Conservation (phyloP, 1,140 invertebrate genomes). For the Papilio xuthus region DNA sequence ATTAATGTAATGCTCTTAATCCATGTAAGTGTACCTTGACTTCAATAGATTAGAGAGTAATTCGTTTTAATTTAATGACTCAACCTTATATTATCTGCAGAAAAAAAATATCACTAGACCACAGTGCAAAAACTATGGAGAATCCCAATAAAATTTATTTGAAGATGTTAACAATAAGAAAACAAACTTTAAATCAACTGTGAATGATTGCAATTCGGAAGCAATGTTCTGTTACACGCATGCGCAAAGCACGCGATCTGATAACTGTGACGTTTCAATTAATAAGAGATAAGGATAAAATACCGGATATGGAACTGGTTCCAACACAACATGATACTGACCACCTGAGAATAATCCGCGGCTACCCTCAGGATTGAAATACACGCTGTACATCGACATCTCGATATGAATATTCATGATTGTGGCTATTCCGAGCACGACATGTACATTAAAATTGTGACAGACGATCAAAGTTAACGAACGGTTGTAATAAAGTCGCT, state of each 20-base stretch:
- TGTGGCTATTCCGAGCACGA: neutral
- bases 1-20: constrained; percentile 11
- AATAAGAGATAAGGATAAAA: constrained; percentile 29
- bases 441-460: constrained; percentile 23
- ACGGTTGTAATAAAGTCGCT: constrained; percentile 16
- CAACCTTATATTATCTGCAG: neutral
- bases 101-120: neutral
- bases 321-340: neutral
- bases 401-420: constrained; percentile 22
- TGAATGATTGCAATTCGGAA: constrained; percentile 22
- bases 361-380: constrained; percentile 14
- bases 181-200: neutral
- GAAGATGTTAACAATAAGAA: neutral
- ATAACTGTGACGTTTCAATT: constrained; percentile 30
- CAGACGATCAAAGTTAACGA: constrained; percentile 29
- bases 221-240: constrained; percentile 12
- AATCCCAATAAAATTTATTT: neutral
- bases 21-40: neutral
- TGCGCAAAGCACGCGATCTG: constrained; percentile 20
- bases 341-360: neutral
- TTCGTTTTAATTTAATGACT: neutral
- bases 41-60: constrained; percentile 7
- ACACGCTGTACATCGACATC: constrained; percentile 26
- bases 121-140: neutral
- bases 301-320: constrained; percentile 25